A percentile compares a stretch with the other conserved stretches of the same genome.
Conservation (phyloP, 1,140 invertebrate species). For the Potamilus streckersoni region DNA sequence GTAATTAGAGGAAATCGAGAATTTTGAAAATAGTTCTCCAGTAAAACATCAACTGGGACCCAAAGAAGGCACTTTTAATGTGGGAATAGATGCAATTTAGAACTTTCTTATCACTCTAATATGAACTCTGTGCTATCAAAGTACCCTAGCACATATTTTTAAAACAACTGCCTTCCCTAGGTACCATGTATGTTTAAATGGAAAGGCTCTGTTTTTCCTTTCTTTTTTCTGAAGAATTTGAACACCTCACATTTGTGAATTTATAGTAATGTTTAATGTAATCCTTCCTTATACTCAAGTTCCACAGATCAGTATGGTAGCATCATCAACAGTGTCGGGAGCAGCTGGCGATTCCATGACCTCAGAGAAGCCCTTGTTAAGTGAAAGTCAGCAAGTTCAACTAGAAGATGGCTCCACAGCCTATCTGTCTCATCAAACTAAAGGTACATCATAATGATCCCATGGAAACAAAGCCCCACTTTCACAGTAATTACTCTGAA, state of each 20-base stretch:
- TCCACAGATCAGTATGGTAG: slow-evolving; percentile 4
- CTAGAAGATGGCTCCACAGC: slow-evolving; percentile 67
- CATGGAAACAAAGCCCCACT: not conserved
- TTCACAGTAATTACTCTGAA: too few species aligned
- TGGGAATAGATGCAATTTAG: too few species aligned
- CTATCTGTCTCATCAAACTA: slow-evolving; percentile 56
- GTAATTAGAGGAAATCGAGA: too few species aligned
- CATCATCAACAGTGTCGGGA: not conserved
- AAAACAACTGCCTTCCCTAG: too few species aligned
- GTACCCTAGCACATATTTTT: too few species aligned
- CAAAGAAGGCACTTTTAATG: too few species aligned
- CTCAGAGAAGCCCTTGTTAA: slow-evolving; percentile 18
- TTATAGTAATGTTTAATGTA: slow-evolving; percentile 3
- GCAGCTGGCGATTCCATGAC: slow-evolving; percentile 1
- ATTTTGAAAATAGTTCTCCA: too few species aligned
- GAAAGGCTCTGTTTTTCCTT: not conserved
- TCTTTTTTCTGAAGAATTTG: not conserved
- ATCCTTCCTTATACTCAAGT: not conserved
- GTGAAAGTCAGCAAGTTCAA: slow-evolving; percentile 67
- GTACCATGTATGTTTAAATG: too few species aligned
- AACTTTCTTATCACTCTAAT: too few species aligned
- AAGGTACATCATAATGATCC: slow-evolving; percentile 42
- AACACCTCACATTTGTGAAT: slow-evolving; percentile 8
- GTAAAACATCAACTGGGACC: too few species aligned
- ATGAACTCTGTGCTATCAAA: too few species aligned